Evolutionary conservation across 2,888 invertebrate genomes (phyloP), one percentile per base, ranked within the genome.

Genomic region (Oscheius sp.): DNA sequence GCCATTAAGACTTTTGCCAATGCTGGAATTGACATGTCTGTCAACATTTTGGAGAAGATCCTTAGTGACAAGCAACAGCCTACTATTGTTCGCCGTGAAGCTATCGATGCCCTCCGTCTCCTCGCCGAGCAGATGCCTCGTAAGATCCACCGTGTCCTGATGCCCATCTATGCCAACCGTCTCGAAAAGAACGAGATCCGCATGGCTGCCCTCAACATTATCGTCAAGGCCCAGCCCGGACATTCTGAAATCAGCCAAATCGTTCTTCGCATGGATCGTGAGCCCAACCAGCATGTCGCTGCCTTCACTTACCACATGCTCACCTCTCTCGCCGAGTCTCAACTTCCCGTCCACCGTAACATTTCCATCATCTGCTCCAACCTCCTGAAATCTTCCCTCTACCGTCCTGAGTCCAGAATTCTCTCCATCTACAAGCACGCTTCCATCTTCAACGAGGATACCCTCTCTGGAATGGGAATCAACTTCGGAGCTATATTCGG

Each of bases 1-100:
- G 77, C 76, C 62, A 72, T 85, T 67, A 83, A 84, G 72, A 70
- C 83, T 38, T 32, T 85, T 57, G 80, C 77, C 69, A 85, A 85
- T 76, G 78, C 84, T 36, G 85, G 77, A 67, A 66, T 84, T 45
- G 81, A 82, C 57, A 54, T 72, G 45, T 70, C 74, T 44, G 70
- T 82, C 54, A 45, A 70, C 68, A 67, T 77, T 56, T 73, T 85
- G 67, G 80, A 82, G 71, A 78, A 80, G 68, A 81, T 85, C 75
- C 79, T 83, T 69, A 26, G 65, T 22, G 75, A 82, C 74, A 64
- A 66, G 54, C 54, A 61, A 22, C 71, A 81, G 61, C 65, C 73
- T 66, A 75, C 73, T 45, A 49, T 77, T 38, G 77, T 82, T 56
- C 81, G 82, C 65, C 68, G 68, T 50, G 72, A 80, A 61, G 84